Conservation (phyloP, 2,797 vertebrate species). For the Carduelis carduelis region DNA sequence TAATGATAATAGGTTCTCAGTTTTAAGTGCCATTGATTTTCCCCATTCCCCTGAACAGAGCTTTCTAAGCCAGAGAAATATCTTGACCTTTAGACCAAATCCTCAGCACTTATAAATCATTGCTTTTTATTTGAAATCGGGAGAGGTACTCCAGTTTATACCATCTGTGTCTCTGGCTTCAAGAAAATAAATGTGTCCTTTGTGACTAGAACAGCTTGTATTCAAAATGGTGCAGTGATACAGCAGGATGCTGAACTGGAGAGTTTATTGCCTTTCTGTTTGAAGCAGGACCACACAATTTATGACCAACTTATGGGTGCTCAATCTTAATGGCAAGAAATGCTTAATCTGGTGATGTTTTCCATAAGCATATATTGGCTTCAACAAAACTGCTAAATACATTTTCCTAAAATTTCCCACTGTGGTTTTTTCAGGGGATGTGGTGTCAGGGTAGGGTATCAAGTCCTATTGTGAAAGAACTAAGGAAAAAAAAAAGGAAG, state of each 20-base stretch:
- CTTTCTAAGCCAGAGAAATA: conserved; percentile 21
- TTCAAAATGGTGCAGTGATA: conserved; percentile 33
- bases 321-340: neutral
- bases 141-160: conserved; percentile 23
- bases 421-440: neutral
- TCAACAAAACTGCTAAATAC: neutral
- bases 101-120: conserved; percentile 24
- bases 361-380: neutral
- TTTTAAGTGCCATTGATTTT: conserved; percentile 49
- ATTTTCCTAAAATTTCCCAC: neutral
- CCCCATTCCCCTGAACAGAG: neutral
- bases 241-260: neutral
- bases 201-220: conserved; percentile 37
- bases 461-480: neutral
- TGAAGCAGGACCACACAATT: neutral
- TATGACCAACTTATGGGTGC: neutral
- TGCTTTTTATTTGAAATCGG: neutral
- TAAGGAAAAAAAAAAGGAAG: neutral
- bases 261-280: neutral
- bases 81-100: conserved; percentile 54
- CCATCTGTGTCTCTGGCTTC: conserved; percentile 19
- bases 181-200: conserved; percentile 32
- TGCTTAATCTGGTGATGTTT: neutral
- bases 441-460: neutral
- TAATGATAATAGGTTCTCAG: conserved; percentile 8